phyloP scores from a whole-genome alignment of 1,140 invertebrate genomes.

The Neodiprion virginianus region DNA sequence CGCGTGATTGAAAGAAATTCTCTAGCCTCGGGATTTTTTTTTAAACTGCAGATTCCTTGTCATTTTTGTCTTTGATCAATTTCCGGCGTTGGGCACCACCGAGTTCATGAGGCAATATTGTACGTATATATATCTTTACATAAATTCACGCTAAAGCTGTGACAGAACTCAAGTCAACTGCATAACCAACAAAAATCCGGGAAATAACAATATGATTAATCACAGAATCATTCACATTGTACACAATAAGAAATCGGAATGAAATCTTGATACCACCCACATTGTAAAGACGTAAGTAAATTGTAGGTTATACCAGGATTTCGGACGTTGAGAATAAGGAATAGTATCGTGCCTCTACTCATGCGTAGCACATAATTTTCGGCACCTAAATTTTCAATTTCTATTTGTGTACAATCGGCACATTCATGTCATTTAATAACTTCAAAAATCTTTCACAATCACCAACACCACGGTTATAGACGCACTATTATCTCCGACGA shows the following conservation, averaged over 20 bases:
- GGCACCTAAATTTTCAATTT: background rate
- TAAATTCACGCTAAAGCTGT: conserved; percentile 2
- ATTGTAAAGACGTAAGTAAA: background rate
- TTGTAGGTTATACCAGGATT: background rate
- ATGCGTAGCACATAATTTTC: background rate
- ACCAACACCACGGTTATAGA: background rate
- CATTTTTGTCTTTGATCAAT: background rate
- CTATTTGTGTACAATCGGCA: conserved; percentile 1
- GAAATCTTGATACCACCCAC: background rate
- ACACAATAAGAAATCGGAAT: background rate
- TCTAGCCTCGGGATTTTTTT: background rate
- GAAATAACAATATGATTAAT: background rate
- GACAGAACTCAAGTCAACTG: background rate
- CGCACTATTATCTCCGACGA: background rate
- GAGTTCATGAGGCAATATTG: background rate
- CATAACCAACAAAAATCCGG: background rate
- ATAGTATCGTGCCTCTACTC: background rate
- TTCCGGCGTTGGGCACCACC: background rate
- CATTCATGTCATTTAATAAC: background rate
- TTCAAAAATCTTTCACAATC: background rate
- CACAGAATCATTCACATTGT: background rate
- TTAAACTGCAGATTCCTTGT: background rate
- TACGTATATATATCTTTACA: background rate
- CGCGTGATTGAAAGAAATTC: conserved; percentile 4
- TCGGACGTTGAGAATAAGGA: background rate